Conservation (phyloP, 2,888 invertebrate species). For the Macrosiphum euphorbiae region DNA sequence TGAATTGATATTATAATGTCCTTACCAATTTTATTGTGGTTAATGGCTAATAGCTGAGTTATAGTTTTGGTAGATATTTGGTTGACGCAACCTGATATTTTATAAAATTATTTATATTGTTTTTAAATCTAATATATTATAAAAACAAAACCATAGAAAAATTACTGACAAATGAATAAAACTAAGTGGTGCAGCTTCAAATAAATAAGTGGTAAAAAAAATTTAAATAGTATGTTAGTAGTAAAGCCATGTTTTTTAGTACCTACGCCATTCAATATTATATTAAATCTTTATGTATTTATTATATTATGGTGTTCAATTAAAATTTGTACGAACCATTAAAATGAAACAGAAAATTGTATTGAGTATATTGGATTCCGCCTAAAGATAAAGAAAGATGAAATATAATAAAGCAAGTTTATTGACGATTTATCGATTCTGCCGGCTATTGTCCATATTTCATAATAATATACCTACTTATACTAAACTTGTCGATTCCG, state of each 20-base stretch:
- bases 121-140: neutral
- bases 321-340: neutral
- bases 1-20: neutral
- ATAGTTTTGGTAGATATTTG: neutral
- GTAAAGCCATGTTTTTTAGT: neutral
- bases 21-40: neutral
- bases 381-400: neutral
- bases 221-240: neutral
- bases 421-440: neutral
- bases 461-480: no score
- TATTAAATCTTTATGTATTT: neutral
- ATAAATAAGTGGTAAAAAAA: neutral
- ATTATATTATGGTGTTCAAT: neutral
- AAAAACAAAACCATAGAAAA: neutral
- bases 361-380: neutral
- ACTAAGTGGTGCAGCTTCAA: neutral
- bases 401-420: neutral
- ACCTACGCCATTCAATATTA: neutral
- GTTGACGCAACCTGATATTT: neutral
- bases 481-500: neutral
- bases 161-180: neutral
- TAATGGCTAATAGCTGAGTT: neutral
- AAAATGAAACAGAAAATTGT: neutral
- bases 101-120: no score
- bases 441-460: neutral